Evolutionary conservation across 2,113 vertebrate species (phyloP), one percentile per base, ranked within the genome.

Genomic region (Vanacampus margaritifer): DNA sequence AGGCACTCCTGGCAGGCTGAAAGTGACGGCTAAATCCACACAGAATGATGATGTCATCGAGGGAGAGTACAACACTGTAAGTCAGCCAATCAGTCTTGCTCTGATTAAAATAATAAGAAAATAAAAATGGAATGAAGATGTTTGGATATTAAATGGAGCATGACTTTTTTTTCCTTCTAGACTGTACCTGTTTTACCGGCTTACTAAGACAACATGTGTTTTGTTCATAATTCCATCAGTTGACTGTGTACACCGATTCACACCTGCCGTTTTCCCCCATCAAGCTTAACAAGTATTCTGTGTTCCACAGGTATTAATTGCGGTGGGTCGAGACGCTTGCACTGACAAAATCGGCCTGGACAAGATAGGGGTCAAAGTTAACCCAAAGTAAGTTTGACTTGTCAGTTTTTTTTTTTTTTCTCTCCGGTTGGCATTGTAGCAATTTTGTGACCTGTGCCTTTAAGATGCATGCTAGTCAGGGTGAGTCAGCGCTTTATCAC

Each of bases 1-100:
- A 50, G 96, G 96, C 43, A 89, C 88, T 60, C 97, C 97, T 1
- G 96, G 96, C 65, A 93, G 86, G 84, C 84, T 99, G 80, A 98
- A 93, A 84, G 95, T 99, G 45, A 90, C 90, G 4, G 94, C 96
- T 6, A 93, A 94, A 74, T 95, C 95, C 63, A 96, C 95, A 12
- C 94, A 94, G 32, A 93, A 84, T 3, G 53, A 85, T 0, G 92
- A 95, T 69, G 32, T 91, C 24, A 65, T 94, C 4, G 93, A 95
- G 88, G 96, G 77, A 11, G 91, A 95, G 53, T 99, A 94, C 73
- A 98, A 98, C 81, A 99, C 96, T 9, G 97, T 99, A 88, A 81
- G 94, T 21, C 24, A 13, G 23, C 12, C 11, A 26, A 24, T 54
- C n/a, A 45, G 14, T 16, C 4, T 14, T 45, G 48, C 21, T n/a